Evolutionary conservation across 1,140 invertebrate genomes (phyloP).

Genomic region (Ceratitis capitata): DNA sequence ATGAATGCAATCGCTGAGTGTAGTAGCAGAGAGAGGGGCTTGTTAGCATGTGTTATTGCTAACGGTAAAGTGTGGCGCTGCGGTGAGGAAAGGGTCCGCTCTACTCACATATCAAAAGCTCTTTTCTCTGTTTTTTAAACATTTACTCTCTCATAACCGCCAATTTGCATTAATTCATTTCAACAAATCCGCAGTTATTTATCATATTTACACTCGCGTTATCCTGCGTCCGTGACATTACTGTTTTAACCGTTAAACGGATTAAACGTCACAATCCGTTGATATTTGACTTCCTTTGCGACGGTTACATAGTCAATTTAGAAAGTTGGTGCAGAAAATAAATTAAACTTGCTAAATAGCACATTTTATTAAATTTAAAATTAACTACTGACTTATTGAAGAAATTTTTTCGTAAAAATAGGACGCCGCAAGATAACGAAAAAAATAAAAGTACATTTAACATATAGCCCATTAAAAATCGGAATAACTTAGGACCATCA

Average conservation of each 20-base stretch:
- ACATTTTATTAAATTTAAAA: too few relatives aligned
- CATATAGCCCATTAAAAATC: neutral
- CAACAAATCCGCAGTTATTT: neutral
- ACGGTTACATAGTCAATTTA: conserved; percentile 48
- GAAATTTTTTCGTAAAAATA: too few relatives aligned
- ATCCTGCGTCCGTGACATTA: conserved; percentile 39
- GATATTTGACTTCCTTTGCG: conserved; percentile 62
- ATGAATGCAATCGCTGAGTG: conserved; percentile 23
- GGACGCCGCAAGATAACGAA: too few relatives aligned
- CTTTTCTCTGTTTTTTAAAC: neutral
- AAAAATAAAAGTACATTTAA: neutral
- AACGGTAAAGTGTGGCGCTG: neutral
- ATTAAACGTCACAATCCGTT: conserved; percentile 63
- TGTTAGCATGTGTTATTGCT: neutral
- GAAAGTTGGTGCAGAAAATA: neutral
- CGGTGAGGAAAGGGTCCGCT: neutral
- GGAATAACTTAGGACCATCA: neutral
- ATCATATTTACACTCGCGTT: neutral
- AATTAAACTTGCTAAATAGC: neutral
- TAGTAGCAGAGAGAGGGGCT: neutral
- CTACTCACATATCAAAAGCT: neutral
- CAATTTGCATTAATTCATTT: conserved; percentile 16
- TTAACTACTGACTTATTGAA: too few relatives aligned
- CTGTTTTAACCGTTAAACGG: conserved; percentile 51
- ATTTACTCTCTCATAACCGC: neutral